phyloP scores from a whole-genome alignment of 2,797 vertebrate genomes.

The Petrocephalus schoutedeni region DNA sequence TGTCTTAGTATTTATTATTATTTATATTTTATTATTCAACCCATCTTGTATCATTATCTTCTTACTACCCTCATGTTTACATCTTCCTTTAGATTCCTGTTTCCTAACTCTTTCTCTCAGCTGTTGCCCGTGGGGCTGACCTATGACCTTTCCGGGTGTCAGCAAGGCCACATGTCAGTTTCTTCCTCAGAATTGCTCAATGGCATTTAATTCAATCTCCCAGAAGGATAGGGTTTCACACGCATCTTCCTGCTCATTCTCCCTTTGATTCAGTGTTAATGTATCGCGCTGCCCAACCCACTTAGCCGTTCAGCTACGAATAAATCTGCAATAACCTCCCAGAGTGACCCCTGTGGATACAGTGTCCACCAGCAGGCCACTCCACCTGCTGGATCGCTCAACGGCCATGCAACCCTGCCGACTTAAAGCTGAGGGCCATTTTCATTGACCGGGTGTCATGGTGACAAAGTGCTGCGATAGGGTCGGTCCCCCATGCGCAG shows the following conservation, averaged over 20 bases:
- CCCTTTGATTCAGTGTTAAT: neutral
- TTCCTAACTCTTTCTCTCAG: slow-evolving; percentile 41
- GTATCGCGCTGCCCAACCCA: neutral
- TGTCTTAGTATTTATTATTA: no score
- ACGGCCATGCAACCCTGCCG: neutral
- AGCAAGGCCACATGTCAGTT: slow-evolving; percentile 52
- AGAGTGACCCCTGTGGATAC: neutral
- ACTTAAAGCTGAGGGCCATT: neutral
- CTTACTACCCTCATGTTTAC: neutral
- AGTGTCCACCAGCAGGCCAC: neutral
- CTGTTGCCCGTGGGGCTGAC: slow-evolving; percentile 37
- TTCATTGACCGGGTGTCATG: neutral
- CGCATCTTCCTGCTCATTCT: neutral
- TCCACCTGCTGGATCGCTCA: neutral
- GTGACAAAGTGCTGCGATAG: neutral
- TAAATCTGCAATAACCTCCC: neutral
- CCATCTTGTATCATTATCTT: neutral
- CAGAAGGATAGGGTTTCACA: slow-evolving; percentile 52
- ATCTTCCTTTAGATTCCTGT: neutral
- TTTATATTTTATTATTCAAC: neutral
- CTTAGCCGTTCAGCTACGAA: neutral
- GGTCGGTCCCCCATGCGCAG: neutral
- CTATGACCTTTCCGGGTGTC: slow-evolving; percentile 44
- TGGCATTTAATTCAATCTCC: slow-evolving; percentile 68
- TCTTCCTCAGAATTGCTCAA: slow-evolving; percentile 55